These are phyloP conservation scores for Balaeniceps rex DNA, from an alignment of 2,113 vertebrate genomes.

Conservation along the genomic window DNA sequence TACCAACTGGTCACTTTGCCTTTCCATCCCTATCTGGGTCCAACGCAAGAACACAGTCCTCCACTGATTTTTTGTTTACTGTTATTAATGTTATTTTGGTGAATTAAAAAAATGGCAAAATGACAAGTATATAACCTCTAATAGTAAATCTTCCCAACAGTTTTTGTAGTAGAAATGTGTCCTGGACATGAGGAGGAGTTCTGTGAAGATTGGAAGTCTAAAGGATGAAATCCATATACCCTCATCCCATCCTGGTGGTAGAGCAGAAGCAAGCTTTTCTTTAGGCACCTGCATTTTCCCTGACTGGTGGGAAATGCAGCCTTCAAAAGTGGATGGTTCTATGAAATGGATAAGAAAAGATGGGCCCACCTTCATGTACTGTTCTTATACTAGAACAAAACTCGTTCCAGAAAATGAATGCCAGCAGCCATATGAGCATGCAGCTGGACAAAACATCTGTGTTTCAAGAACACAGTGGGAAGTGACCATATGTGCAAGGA, in stretches of 20 bases:
- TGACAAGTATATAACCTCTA: neutral
- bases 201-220: neutral
- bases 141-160: neutral
- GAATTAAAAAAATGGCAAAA: neutral
- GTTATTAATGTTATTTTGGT: fast-evolving
- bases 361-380: neutral
- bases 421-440: neutral
- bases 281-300: neutral
- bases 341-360: neutral
- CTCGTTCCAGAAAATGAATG: neutral
- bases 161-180: neutral
- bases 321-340: neutral
- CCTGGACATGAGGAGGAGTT: neutral
- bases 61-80: neutral
- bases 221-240: neutral
- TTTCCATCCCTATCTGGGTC: neutral
- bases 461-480: neutral
- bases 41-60: neutral
- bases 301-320: neutral
- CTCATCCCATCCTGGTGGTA: neutral
- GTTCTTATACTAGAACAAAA: neutral
- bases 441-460: conserved; percentile 21
- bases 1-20: neutral
- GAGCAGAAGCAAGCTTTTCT: neutral
- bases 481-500: neutral